Percentiles rank a stretch among this genome's conserved stretches.
Conservation (phyloP, 2,113 vertebrate species). For the Takifugu bimaculatus region DNA sequence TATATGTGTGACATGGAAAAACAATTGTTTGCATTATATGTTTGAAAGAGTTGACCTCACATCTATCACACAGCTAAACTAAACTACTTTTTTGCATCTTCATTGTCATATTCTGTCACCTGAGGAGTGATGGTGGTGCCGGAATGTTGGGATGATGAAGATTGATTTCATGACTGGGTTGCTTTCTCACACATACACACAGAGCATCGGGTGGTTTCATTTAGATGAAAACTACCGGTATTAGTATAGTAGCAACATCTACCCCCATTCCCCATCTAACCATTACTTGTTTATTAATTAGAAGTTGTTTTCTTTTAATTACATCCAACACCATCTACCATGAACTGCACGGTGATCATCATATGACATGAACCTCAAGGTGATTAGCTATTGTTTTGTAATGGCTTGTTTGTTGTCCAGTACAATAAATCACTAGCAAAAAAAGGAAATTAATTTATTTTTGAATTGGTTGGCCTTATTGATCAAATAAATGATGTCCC, state of each 20-base stretch:
- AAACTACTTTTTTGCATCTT: slow-evolving; percentile 42
- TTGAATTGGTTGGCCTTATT: slow-evolving; percentile 2
- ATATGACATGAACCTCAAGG: not conserved
- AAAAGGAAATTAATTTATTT: not conserved
- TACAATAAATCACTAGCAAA: no score
- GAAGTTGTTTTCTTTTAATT: no score
- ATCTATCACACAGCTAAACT: slow-evolving; percentile 36
- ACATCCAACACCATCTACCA: no score
- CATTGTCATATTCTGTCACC: slow-evolving; percentile 6
- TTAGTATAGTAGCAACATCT: slow-evolving; percentile 15
- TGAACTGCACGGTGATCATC: no score
- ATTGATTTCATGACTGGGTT: slow-evolving; percentile 8
- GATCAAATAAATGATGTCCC: slow-evolving; percentile 3
- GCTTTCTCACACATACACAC: no score
- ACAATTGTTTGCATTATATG: slow-evolving; percentile 45
- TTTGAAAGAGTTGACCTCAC: slow-evolving; percentile 23
- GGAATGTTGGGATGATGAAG: slow-evolving; percentile 7
- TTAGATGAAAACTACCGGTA: not conserved
- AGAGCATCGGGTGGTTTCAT: slow-evolving; percentile 7
- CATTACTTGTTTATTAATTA: no score
- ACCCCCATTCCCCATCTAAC: not conserved
- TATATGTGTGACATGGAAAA: slow-evolving; percentile 23
- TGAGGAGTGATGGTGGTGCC: slow-evolving; percentile 4
- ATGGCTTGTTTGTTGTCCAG: no score
- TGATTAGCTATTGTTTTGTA: not conserved